Conservation (phyloP, 2,113 vertebrate species). For the Carassius auratus region DNA sequence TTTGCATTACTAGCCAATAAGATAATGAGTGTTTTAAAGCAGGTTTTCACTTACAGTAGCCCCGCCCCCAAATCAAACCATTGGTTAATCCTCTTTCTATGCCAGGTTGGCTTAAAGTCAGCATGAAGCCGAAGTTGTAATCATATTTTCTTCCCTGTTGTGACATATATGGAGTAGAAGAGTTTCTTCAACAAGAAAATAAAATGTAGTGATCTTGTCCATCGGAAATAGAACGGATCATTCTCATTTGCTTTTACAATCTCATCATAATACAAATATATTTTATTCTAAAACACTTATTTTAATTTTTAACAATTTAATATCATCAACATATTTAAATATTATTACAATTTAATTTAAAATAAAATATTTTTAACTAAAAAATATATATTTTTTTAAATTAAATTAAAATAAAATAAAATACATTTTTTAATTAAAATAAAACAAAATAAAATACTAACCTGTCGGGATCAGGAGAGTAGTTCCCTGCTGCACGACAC, state of each 20-base stretch:
- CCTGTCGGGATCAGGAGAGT: conserved; percentile 97
- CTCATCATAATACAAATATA: neutral
- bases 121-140: neutral
- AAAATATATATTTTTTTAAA: neutral
- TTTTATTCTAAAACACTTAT: neutral
- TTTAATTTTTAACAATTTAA: neutral
- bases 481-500: conserved; percentile 90
- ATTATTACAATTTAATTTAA: no score
- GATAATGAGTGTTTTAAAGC: neutral
- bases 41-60: neutral
- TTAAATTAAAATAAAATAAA: neutral
- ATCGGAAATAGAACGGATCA: neutral
- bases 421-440: neutral
- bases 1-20: no score
- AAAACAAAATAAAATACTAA: conserved; percentile 59
- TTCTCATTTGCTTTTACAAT: neutral
- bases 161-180: neutral
- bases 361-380: neutral
- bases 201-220: neutral
- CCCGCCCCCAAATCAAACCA: neutral
- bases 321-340: neutral
- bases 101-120: neutral
- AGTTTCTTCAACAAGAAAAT: neutral
- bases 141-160: neutral
- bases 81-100: neutral